Evolutionary conservation across 2,797 vertebrate genomes (phyloP), one percentile per base, ranked within the genome.

Genomic region (Propithecus deckenii): DNA sequence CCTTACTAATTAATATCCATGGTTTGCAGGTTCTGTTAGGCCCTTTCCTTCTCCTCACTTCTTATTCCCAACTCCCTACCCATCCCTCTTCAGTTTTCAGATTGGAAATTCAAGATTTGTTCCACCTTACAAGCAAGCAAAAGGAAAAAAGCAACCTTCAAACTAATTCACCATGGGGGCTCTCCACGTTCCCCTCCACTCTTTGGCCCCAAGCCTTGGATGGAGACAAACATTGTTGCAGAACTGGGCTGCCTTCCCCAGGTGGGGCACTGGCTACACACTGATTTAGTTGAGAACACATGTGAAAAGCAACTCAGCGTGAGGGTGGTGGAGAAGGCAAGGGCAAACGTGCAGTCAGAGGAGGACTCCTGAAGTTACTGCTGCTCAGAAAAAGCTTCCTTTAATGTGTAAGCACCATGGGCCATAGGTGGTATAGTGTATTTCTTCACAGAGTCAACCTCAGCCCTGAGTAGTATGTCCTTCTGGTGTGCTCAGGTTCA

Each of bases 1-100:
- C 98, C 98, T 98, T 98, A 98, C 98, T 98, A 98, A 98, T 98
- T 98, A 98, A 98, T 98, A 98, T 95, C 98, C 97, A 98, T 98
- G 98, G 97, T 98, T 98, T 98, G 98, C 97, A 97, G 98, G 96
- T 98, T 98, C 98, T 98, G 97, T 98, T 98, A 97, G 88, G 87
- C 94, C 93, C 46, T n/a, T 97, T 97, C 85, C 78, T 94, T 71
- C 79, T 94, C 48, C 69, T 96, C 91, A 32, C 88, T 94, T 98
- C 97, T 93, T 75, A 93, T 65, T 55, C 81, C 65, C 35, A 69
- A 55, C 14, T 35, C 89, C 98, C 97, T 94, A 92, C 97, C 97
- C 96, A 98, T 89, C 97, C 96, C 94, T 98, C 96, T 98, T 98
- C 97, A 96, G 94, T 97, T 94, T 97, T 97, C 98, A 98, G 98